Conservation (phyloP, 2,797 vertebrate genomes). For the Glossophaga mutica region DNA sequence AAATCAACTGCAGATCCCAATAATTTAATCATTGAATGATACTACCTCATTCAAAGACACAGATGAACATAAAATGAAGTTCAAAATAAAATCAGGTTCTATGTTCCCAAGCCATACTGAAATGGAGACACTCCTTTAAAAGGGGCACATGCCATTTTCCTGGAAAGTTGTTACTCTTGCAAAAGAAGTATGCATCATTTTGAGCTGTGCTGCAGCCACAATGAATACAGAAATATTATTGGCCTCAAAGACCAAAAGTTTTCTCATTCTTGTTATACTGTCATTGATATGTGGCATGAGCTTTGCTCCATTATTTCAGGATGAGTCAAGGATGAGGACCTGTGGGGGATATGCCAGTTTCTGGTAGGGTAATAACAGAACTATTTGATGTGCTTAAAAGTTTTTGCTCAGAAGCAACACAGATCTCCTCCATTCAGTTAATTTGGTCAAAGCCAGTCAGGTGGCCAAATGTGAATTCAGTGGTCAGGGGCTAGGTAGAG, state of each 20-base stretch:
- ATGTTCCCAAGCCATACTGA: background rate
- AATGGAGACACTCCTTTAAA: background rate
- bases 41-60: background rate
- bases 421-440: background rate
- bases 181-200: background rate
- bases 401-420: background rate
- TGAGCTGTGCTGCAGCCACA: background rate
- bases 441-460: background rate
- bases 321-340: background rate
- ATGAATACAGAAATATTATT: background rate
- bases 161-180: background rate
- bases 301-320: background rate
- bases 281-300: background rate
- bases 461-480: background rate
- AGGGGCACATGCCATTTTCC: background rate
- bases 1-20: background rate
- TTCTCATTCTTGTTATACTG: background rate
- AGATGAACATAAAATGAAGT: background rate
- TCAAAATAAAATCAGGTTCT: background rate
- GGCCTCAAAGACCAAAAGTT: background rate
- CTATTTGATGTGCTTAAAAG: background rate
- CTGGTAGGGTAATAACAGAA: background rate
- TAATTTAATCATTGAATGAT: constrained; percentile 21
- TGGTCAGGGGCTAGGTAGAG: background rate
- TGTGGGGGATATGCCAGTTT: too few relatives aligned